Base-by-base conservation (phyloP, 2,113 vertebrate species). In the Vidua chalybeata region DNA sequence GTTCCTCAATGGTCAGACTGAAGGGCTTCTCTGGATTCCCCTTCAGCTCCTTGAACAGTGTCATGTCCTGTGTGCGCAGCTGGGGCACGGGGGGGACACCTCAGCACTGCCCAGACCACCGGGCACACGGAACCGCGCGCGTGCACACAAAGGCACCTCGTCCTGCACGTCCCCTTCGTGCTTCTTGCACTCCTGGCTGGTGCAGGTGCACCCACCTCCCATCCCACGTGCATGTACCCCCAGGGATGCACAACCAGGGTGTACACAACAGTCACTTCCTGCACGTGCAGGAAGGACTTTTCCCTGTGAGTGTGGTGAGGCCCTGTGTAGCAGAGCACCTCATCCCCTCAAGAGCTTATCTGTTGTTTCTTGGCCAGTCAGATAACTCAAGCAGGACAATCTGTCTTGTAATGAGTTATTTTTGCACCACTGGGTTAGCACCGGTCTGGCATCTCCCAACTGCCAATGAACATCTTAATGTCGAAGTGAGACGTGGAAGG, bases 121-220 rank as follows among this genome's bases (percentile, higher is more conserved):
- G 3, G 51, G 45, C 20, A 48, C 23, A 11, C 0, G 0, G 18
- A 33, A 14, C 4, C 30, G 24, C 12, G 5, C 12, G 5, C 0
- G 1, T 8, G 35, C 11, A 6, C 2, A 2, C 41, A 58, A 8
- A 63, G 39, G 39, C 41, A 41, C 41, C 41, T 41, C 41, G 41
- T 41, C 41, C 41, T 41, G 41, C 41, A 41, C 41, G 13, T 17
- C 4, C 46, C n/a, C 58, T 39, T 9, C 5, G 1, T 11, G 35
- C 58, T 79, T 20, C 43, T 9, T 8, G 23, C 2, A 11, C n/a
- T 18, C 72, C 52, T 26, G 6, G 28, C 71, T 41, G 4, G 3
- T 12, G 41, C n/a, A 23, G 2, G 7, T 24, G 46, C 71, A n/a
- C 14, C 5, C 52, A 43, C 37, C 33, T 63, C 31, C 26, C 5